A percentile compares a stretch with the other conserved stretches of the same genome.
These are phyloP conservation scores for Zaprionus ornatus DNA, from an alignment of 1,140 invertebrate genomes.

Conservation along the genomic window DNA sequence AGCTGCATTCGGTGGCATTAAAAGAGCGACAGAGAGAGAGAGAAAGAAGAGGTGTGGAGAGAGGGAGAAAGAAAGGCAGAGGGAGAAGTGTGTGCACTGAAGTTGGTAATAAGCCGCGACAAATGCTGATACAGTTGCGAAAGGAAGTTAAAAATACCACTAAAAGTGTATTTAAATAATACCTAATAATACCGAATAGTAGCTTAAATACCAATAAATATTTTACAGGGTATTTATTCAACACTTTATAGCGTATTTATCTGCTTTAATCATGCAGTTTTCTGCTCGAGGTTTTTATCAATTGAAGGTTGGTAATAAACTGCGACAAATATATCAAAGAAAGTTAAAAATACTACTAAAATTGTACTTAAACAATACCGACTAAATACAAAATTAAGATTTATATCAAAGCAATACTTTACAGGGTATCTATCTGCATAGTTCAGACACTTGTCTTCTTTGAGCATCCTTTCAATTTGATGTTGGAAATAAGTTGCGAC, in stretches of 20 bases:
- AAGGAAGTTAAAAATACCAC: neutral
- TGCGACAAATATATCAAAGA: too few species aligned
- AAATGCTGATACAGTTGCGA: constrained; percentile 57
- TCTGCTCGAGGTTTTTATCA: too few species aligned
- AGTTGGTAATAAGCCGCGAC: constrained; percentile 70
- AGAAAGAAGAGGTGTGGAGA: neutral
- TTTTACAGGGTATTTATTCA: neutral
- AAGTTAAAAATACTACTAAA: too few species aligned
- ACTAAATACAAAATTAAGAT: too few species aligned
- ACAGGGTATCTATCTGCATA: too few species aligned
- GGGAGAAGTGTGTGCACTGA: constrained; percentile 6
- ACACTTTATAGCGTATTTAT: too few species aligned
- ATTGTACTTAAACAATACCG: too few species aligned
- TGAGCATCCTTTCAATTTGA: too few species aligned
- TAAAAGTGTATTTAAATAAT: neutral
- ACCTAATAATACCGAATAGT: neutral
- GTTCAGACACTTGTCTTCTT: neutral
- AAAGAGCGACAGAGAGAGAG: constrained; percentile 17
- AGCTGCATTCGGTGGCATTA: constrained; percentile 21
- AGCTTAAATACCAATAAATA: neutral
- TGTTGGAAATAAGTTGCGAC: too few species aligned
- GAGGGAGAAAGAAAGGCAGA: neutral
- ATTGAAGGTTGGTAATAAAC: too few species aligned
- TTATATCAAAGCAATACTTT: too few species aligned
- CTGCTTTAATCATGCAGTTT: too few species aligned